Conservation (phyloP, 1,140 invertebrate genomes). For the Ceratoteleas bidentatus region DNA sequence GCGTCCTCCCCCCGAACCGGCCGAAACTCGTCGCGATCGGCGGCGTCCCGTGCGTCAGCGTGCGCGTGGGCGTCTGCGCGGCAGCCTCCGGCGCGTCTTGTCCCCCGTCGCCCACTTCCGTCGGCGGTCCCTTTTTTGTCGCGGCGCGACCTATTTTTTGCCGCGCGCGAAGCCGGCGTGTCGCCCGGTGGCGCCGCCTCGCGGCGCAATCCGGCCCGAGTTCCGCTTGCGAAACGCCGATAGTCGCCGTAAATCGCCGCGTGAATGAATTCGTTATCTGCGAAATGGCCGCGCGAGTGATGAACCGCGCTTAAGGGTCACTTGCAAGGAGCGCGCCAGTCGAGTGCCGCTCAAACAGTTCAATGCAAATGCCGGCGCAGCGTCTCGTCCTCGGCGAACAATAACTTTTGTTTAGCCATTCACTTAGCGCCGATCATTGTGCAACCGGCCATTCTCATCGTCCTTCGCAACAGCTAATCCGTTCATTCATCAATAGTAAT, state of each 20-base stretch:
- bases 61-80: constrained; percentile 73
- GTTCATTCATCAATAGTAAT: constrained; percentile 55
- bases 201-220: constrained; percentile 1
- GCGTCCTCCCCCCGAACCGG: no score
- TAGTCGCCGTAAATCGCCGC: constrained; percentile 66
- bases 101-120: constrained; percentile 42
- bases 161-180: no score
- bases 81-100: constrained; percentile 53
- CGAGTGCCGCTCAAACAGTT: constrained; percentile 24
- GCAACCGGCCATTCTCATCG: constrained; percentile 50
- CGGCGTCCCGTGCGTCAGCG: constrained; percentile 64
- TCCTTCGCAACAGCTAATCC: constrained; percentile 54
- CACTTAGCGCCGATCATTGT: constrained; percentile 53
- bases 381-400: constrained; percentile 42
- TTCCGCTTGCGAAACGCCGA: constrained; percentile 30
- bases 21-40: no score
- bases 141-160: constrained; percentile 42
- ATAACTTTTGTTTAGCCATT: constrained; percentile 57
- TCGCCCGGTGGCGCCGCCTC: constrained; percentile 37
- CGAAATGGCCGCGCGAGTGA: constrained; percentile 66
- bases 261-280: constrained; percentile 79
- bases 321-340: constrained; percentile 26
- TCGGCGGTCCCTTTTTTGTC: constrained; percentile 45
- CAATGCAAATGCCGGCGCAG: constrained; percentile 39
- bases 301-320: constrained; percentile 67